A percentile compares a stretch with the other conserved stretches of the same genome.
These are phyloP conservation scores for Dicyrtoma fusca DNA, from an alignment of 2,888 invertebrate species.

Conservation along the genomic window DNA sequence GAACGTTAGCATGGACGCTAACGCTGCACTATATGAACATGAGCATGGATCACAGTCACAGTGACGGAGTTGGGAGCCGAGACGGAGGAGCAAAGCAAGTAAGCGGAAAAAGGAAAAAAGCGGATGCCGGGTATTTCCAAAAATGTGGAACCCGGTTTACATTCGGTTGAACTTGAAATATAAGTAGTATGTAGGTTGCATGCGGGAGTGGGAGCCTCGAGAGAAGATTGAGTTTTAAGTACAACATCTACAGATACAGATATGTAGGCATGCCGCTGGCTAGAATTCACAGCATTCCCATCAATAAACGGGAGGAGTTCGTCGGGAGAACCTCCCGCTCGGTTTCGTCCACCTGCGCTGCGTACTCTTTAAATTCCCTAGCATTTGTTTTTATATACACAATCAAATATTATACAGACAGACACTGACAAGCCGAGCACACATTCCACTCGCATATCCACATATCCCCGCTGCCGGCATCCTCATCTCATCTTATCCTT, in stretches of 20 bases:
- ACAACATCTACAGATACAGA: background rate
- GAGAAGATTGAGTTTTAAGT: too few relatives aligned
- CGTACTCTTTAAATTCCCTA: background rate
- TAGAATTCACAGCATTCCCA: conserved; percentile 39
- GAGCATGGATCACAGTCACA: too few relatives aligned
- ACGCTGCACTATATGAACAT: too few relatives aligned
- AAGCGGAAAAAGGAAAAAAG: background rate
- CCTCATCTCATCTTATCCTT: too few relatives aligned
- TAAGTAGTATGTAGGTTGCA: background rate
- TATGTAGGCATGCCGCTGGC: conserved; percentile 6
- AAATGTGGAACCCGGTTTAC: background rate
- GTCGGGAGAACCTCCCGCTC: conserved; percentile 2
- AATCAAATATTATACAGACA: too few relatives aligned
- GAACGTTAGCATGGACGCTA: background rate
- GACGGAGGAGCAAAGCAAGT: background rate
- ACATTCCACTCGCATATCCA: too few relatives aligned
- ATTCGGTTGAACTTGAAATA: background rate
- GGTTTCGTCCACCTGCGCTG: background rate
- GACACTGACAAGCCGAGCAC: too few relatives aligned
- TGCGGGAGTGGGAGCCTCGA: background rate
- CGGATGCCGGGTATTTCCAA: conserved; percentile 5
- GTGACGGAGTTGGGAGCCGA: too few relatives aligned
- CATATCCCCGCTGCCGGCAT: too few relatives aligned
- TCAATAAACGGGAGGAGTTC: conserved; percentile 38
- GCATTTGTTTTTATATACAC: too few relatives aligned